Evolutionary conservation across 2,888 invertebrate genomes (phyloP).

Genomic region (Synergus laeviventris): DNA sequence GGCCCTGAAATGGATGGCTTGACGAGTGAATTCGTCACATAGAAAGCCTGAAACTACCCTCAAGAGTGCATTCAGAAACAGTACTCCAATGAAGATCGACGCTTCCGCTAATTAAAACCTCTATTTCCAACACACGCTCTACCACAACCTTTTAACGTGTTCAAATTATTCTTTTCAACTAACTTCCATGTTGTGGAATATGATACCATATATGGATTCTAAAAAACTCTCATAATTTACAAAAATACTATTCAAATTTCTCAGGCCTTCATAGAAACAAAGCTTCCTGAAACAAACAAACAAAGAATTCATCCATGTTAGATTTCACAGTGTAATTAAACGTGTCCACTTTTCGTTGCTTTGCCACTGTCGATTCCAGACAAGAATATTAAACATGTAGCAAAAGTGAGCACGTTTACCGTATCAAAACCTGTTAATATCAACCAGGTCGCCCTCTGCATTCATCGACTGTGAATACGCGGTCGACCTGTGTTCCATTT

Average conservation of each 20-base stretch:
- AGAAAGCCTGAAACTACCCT: not conserved
- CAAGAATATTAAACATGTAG: slow-evolving; percentile 22
- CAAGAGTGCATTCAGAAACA: not conserved
- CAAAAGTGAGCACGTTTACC: slow-evolving; percentile 8
- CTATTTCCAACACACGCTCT: not conserved
- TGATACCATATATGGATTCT: no score
- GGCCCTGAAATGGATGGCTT: slow-evolving; percentile 2
- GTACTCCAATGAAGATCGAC: not conserved
- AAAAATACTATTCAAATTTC: no score
- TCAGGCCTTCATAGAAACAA: no score
- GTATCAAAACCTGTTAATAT: slow-evolving; percentile 52
- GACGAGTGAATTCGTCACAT: not conserved
- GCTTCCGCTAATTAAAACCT: not conserved
- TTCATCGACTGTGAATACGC: slow-evolving; percentile 50
- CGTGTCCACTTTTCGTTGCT: not conserved
- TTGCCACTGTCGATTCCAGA: not conserved
- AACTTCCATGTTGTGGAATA: not conserved
- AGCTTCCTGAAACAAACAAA: no score
- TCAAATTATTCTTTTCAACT: not conserved
- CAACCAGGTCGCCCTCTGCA: slow-evolving; percentile 44
- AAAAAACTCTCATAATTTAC: no score
- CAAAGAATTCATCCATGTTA: not conserved
- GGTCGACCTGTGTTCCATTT: slow-evolving; percentile 59
- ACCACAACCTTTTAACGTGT: not conserved
- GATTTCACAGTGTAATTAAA: not conserved